Evolutionary conservation across 2,888 invertebrate species (phyloP).

Genomic region (Cordilura impudica): DNA sequence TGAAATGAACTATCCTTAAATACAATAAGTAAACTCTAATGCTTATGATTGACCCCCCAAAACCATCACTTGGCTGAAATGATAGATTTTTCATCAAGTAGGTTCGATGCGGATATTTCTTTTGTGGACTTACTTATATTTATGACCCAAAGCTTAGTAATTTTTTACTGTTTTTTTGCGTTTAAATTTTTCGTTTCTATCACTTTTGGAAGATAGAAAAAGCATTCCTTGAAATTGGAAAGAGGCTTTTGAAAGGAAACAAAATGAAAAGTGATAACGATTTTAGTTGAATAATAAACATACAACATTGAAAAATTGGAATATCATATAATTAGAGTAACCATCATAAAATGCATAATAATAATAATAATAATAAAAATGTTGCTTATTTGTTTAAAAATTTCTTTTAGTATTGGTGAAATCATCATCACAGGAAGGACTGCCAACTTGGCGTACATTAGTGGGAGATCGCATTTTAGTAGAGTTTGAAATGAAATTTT

Average conservation of each 20-base stretch:
- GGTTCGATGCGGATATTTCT: not conserved
- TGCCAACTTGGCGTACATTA: constrained; percentile 84
- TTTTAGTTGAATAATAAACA: constrained; percentile 45
- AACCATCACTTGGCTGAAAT: not conserved
- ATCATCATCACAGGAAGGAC: constrained; percentile 69
- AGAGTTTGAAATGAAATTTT: constrained; percentile 83
- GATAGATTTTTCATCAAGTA: constrained; percentile 29
- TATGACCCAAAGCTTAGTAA: constrained; percentile 50
- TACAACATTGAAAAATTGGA: constrained; percentile 1
- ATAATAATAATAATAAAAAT: constrained; percentile 9
- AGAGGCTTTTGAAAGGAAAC: constrained; percentile 50
- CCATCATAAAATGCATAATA: not conserved
- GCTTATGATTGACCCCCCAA: constrained; percentile 39
- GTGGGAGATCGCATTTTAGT: constrained; percentile 83
- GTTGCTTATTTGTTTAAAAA: not conserved
- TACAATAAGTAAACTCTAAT: constrained; percentile 40
- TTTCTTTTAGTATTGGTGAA: constrained; percentile 71
- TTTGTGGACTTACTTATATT: constrained; percentile 36
- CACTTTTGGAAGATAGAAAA: constrained; percentile 29
- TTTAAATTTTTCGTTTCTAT: constrained; percentile 16
- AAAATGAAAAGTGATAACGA: constrained; percentile 56
- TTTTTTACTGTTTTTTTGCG: constrained; percentile 38
- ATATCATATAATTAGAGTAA: constrained; percentile 7
- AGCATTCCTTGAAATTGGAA: constrained; percentile 39
- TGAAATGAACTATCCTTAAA: constrained; percentile 33